These are phyloP conservation scores for Ceratina australensis DNA, from an alignment of 1,140 invertebrate genomes.

Conservation along the genomic window DNA sequence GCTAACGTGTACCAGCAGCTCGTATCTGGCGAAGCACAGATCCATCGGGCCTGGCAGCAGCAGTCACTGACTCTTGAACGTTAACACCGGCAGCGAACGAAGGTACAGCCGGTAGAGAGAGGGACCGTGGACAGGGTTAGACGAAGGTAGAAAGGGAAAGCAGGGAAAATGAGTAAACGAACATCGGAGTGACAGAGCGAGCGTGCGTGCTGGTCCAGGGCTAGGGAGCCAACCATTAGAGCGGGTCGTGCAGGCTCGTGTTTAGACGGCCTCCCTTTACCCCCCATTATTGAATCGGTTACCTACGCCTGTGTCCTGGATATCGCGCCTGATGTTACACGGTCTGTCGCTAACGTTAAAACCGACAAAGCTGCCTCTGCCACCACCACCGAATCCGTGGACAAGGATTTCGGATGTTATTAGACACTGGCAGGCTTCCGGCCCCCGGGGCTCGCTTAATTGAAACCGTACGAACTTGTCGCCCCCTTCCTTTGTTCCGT, in stretches of 20 bases:
- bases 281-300: slow-evolving; percentile 65
- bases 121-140: neutral
- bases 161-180: slow-evolving; percentile 43
- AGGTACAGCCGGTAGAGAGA: slow-evolving; percentile 11
- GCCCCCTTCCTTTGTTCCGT: neutral
- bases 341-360: slow-evolving; percentile 54
- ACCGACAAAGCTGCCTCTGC: slow-evolving; percentile 39
- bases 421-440: neutral
- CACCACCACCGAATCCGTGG: neutral
- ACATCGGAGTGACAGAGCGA: slow-evolving; percentile 26
- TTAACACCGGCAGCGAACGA: slow-evolving; percentile 36
- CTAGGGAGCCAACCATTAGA: slow-evolving; percentile 64
- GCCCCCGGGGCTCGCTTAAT: neutral
- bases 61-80: slow-evolving; percentile 48
- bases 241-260: slow-evolving; percentile 58
- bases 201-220: slow-evolving; percentile 45
- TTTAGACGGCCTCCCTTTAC: slow-evolving; percentile 63
- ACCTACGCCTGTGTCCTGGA: slow-evolving; percentile 59
- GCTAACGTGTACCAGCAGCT: slow-evolving; percentile 62
- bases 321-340: slow-evolving; percentile 61
- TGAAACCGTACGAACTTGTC: slow-evolving; percentile 5
- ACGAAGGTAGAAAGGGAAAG: slow-evolving; percentile 29
- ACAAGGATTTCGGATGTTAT: slow-evolving; percentile 35
- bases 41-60: slow-evolving; percentile 52
- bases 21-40: slow-evolving; percentile 64